These are phyloP conservation scores for Muscina levida DNA, from an alignment of 2,888 invertebrate species.

Conservation along the genomic window DNA sequence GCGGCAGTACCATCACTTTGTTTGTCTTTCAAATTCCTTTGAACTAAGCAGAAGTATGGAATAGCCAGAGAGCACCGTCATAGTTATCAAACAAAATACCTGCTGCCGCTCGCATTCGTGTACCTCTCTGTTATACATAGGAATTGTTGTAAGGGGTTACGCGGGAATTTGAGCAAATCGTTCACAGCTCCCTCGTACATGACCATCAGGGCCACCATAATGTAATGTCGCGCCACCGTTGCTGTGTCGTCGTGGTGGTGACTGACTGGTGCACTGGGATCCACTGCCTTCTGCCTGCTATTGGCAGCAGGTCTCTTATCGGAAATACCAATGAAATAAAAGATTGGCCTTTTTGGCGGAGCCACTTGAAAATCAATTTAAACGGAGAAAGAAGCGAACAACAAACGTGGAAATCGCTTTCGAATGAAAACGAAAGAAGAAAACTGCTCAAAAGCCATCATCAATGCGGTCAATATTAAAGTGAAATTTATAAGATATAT, in stretches of 20 bases:
- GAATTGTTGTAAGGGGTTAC: too few species aligned
- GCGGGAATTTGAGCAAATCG: too few species aligned
- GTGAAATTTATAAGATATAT: constrained; percentile 50
- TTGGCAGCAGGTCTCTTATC: constrained; percentile 61
- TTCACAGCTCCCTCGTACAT: too few species aligned
- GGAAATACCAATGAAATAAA: constrained; percentile 59
- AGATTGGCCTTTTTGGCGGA: constrained; percentile 62
- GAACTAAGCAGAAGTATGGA: constrained; percentile 32
- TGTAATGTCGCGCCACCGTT: background rate
- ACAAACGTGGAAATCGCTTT: constrained; percentile 48
- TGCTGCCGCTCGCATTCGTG: background rate
- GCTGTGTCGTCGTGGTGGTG: background rate
- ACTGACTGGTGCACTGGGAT: constrained; percentile 1
- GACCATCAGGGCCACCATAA: constrained; percentile 3
- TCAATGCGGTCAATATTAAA: constrained; percentile 63
- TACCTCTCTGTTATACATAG: background rate
- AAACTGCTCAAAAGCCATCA: constrained; percentile 26
- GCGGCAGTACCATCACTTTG: constrained; percentile 20
- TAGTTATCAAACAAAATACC: constrained; percentile 26
- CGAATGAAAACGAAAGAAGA: constrained; percentile 21
- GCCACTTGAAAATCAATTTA: constrained; percentile 66
- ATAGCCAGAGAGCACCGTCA: constrained; percentile 12
- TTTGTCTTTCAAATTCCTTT: constrained; percentile 60
- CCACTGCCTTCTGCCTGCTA: constrained; percentile 33
- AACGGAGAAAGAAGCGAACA: constrained; percentile 33